phyloP scores from a whole-genome alignment of 2,888 invertebrate genomes.

The Agriopis marginaria region DNA sequence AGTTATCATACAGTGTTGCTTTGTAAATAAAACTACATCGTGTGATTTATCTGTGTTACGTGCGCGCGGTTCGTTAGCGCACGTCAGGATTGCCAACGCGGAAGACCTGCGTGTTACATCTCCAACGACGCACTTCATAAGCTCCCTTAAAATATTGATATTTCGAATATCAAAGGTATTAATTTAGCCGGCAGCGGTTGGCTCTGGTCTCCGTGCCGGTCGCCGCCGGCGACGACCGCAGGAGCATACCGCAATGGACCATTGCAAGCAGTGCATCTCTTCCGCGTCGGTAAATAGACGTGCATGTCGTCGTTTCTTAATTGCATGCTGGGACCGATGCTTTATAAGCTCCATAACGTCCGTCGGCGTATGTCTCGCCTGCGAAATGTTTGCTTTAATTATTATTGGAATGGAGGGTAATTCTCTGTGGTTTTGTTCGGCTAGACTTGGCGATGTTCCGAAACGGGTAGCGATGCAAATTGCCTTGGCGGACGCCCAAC shows the following conservation, averaged over 20 bases:
- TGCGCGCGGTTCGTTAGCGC: slow-evolving; percentile 69
- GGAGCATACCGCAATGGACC: slow-evolving; percentile 76
- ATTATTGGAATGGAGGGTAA: slow-evolving; percentile 87
- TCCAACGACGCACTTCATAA: slow-evolving; percentile 76
- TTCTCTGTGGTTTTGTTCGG: slow-evolving; percentile 86
- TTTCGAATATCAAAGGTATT: slow-evolving; percentile 84
- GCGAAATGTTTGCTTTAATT: slow-evolving; percentile 86
- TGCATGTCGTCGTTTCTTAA: slow-evolving; percentile 83
- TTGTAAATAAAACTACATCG: slow-evolving; percentile 48
- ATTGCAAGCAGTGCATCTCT: slow-evolving; percentile 81
- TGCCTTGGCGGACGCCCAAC: slow-evolving; percentile 85
- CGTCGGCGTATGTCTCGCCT: slow-evolving; percentile 80
- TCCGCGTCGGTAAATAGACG: slow-evolving; percentile 85
- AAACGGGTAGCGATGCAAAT: slow-evolving; percentile 86
- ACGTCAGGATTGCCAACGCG: slow-evolving; percentile 74
- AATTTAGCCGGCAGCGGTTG: slow-evolving; percentile 77
- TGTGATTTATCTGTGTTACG: slow-evolving; percentile 59
- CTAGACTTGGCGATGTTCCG: slow-evolving; percentile 87
- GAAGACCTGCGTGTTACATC: slow-evolving; percentile 72
- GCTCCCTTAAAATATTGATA: slow-evolving; percentile 83
- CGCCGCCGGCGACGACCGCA: slow-evolving; percentile 53
- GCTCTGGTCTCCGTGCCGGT: slow-evolving; percentile 61
- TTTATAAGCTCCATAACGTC: slow-evolving; percentile 85
- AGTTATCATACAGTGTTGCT: slow-evolving; percentile 37
- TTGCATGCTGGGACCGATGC: slow-evolving; percentile 81